Evolutionary conservation across 2,113 vertebrate species (phyloP), one percentile per base, ranked within the genome.

Genomic region (Ceyx melanurus): DNA sequence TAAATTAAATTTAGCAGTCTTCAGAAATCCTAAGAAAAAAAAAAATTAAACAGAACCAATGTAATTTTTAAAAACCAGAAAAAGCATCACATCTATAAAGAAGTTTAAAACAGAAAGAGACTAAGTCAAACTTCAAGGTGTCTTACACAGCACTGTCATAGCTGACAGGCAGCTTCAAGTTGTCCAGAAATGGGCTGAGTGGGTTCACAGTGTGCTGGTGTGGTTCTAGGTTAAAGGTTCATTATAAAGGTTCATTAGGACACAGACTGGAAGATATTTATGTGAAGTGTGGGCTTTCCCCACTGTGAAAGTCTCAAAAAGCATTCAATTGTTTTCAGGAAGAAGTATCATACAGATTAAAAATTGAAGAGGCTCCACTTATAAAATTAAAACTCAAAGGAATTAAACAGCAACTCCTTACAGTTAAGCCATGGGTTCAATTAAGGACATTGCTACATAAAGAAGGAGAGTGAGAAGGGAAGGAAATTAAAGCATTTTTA

Each of bases 201-300:
- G 22, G 33, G 58, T 61, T 61, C 22, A 61, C 22, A 61, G 15
- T 25, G 33, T 22, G 5, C 58, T 37, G 35, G 23, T 35, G 35
- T 35, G 35, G 3, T 7, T 73, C n/a, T 13, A 84, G 31, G 46
- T 53, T 14, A 53, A 62, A 48, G 13, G 18, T 67, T 74, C 25
- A 50, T 13, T 53, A 58, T 14, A 53, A 62, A 48, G 13, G 22
- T 67, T 74, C 25, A 50, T 13, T 26, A 48, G 14, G 16, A 61
- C 18, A 67, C 16, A 46, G 40, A 67, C 8, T 54, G 15, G 20
- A 92, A 78, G 20, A 9, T 35, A 53, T 8, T 60, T 81, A 9
- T 73, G 12, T 45, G 53, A 83, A 75, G 16, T 14, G 7, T 26
- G 9, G 6, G 0, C 1, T 2, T 61, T 33, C 1, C 5, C 3